Evolutionary conservation across 2,113 vertebrate genomes (phyloP), one percentile per base, ranked within the genome.

Genomic region (Channa maculata): DNA sequence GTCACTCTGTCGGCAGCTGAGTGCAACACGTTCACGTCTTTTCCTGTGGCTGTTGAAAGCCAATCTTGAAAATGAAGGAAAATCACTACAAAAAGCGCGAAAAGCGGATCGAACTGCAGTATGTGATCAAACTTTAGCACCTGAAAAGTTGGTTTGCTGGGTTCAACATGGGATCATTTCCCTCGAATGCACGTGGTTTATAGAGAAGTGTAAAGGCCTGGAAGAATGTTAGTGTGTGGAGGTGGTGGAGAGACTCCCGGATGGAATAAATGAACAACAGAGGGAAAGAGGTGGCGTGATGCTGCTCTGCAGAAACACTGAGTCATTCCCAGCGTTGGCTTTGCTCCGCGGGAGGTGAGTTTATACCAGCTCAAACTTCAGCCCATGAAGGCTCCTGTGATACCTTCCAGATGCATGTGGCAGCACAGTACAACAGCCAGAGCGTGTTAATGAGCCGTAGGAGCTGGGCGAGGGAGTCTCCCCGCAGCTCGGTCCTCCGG

Each of bases 381-480:
- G 13, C 68, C 53, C 41, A 5, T 77, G 67, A 84, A 84, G 38
- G 57, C 53, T 62, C 50, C 65, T 0, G 8, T 49, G 73, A 84
- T 83, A 46, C 74, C 83, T 83, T 89, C 85, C 87, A 90, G 86
- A 87, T 89, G 89, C 68, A 6, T 39, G 69, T 54, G 12, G 71
- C 71, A 15, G 1, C 34, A 14, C 62, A 36, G 44, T 59, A 53
- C 5, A 37, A 43, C 48, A 67, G 51, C 70, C 24, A 45, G 65
- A 55, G 65, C 75, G 58, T 84, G 80, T 82, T 82, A 80, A 86
- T 81, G 78, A 82, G 77, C 44, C 59, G 57, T 37, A 58, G 54
- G 24, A 24, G 1, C 24, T 24, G 24, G 24, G 6, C 0, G 10
- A 39, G 52, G 58, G 77, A 37, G 46, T 57, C 24, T 6, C 71